Base-by-base conservation (phyloP, 1,140 invertebrate species). In the Notospermus geniculatus region DNA sequence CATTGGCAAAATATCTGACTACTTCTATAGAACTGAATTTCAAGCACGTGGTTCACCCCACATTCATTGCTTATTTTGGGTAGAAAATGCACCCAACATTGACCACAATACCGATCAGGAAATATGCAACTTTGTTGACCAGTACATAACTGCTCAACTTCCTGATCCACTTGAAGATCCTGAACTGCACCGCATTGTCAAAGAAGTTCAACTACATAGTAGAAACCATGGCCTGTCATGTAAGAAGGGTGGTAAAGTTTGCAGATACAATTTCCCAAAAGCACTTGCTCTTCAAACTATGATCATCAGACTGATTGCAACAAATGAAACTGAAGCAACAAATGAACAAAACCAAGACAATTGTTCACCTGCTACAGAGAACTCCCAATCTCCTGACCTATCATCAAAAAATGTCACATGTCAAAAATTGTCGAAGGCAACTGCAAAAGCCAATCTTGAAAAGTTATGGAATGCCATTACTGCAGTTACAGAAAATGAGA, bases 41-140 rank as follows among this genome's bases (percentile, higher is more conserved):
- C 66, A 65, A 22, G 43, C 52, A 27, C 30, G 63, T 17, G 66
- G 66, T 1, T 62, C 59, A 4, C 63, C 63, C 2, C 63, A 65
- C 57, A 25, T 59, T 1, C 67, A 69, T 39, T 60, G 60, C 32
- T 30, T 69, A 17, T 61, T 66, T 28, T 69, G 64, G 41, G 28
- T 19, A 23, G 4, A 55, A 27, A 23, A 55, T 55, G 54, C 54
- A 7, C 54, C 54, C 25, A 32, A 28, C 11, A 19, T 30, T 22
- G 54, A 30, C 23, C 17, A 28, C 25, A 27, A 55, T 27, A 19
- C 4, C n/a, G 54, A 55, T 27, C 7, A 27, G 4, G 29, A 55
- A 28, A 27, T 55, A n/a, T 28, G 11, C 19, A 11, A 30, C 7
- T 55, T 55, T 27, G 19, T 55, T 28, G 54, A 55, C 29, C 17